Percentiles rank a stretch among this genome's conserved stretches.
Conservation (phyloP, 2,113 vertebrate genomes). For the Misgurnus mizolepis region DNA sequence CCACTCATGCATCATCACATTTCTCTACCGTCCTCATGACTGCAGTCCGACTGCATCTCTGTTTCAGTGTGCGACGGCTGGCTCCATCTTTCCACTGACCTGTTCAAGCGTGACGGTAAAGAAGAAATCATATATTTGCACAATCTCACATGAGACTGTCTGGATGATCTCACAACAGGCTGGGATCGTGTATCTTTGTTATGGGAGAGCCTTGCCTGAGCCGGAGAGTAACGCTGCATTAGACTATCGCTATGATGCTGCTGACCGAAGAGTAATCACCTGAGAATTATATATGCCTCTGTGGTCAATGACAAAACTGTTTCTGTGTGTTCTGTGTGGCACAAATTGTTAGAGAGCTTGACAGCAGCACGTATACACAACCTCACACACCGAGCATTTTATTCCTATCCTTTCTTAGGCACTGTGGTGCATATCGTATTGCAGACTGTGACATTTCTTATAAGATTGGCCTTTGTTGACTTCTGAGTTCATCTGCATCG, state of each 20-base stretch:
- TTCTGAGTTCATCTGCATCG: no score
- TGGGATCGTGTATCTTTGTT: not conserved
- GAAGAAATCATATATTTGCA: constrained; percentile 43
- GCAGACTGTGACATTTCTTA: not conserved
- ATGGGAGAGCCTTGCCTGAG: not conserved
- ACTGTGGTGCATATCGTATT: not conserved
- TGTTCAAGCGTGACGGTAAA: constrained; percentile 57
- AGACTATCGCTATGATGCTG: constrained; percentile 35
- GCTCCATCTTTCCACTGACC: constrained; percentile 38
- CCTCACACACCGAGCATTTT: not conserved
- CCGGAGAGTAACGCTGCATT: not conserved
- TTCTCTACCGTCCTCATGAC: constrained; percentile 19
- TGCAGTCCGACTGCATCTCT: constrained; percentile 43
- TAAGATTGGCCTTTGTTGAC: no score
- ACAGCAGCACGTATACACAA: not conserved
- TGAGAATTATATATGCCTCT: constrained; percentile 53
- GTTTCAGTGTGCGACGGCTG: not conserved
- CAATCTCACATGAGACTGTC: constrained; percentile 21
- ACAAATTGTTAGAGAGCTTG: constrained; percentile 5
- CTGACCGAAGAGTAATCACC: constrained; percentile 41
- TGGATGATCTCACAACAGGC: constrained; percentile 41
- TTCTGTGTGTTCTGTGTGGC: constrained; percentile 7
- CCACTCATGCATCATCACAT: constrained; percentile 68
- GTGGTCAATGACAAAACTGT: constrained; percentile 38
- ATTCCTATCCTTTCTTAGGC: not conserved